phyloP scores from a whole-genome alignment of 2,888 invertebrate species.

The Pseudeuparius sepicola region DNA sequence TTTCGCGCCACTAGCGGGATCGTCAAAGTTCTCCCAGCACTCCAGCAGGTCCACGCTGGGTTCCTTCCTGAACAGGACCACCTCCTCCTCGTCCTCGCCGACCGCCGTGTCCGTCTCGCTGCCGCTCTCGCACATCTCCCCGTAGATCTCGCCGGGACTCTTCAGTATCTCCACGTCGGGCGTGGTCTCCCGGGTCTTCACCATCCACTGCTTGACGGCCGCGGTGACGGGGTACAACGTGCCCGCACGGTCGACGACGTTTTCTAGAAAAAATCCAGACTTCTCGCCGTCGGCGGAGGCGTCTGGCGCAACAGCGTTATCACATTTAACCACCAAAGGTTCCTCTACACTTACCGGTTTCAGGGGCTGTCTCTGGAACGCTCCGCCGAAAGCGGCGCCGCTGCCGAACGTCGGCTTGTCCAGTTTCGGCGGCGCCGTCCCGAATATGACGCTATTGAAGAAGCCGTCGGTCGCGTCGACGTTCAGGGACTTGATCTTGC shows the following conservation, averaged over 20 bases:
- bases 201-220: conserved; percentile 52
- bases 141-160: conserved; percentile 35
- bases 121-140: conserved; percentile 30
- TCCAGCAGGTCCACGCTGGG: conserved; percentile 41
- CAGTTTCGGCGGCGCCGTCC: neutral
- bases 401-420: conserved; percentile 18
- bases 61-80: conserved; percentile 29
- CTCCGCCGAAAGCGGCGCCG: conserved; percentile 28
- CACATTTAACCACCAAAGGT: too few species aligned
- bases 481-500: conserved; percentile 34
- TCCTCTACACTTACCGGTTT: conserved; percentile 27
- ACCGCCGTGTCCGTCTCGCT: conserved; percentile 17
- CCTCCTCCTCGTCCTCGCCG: conserved; percentile 24
- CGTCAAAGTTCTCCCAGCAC: conserved; percentile 37
- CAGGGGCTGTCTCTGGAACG: conserved; percentile 23
- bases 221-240: conserved; percentile 43
- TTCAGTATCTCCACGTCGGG: conserved; percentile 39
- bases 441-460: conserved; percentile 32
- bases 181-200: conserved; percentile 37
- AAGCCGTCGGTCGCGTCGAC: conserved; percentile 32
- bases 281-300: conserved; percentile 23
- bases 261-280: conserved; percentile 29
- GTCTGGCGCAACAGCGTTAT: conserved; percentile 20
- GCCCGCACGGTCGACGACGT: conserved; percentile 15
- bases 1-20: conserved; percentile 6